Evolutionary conservation across 2,888 invertebrate genomes (phyloP).

Genomic region (Aproaerema taeniolella): DNA sequence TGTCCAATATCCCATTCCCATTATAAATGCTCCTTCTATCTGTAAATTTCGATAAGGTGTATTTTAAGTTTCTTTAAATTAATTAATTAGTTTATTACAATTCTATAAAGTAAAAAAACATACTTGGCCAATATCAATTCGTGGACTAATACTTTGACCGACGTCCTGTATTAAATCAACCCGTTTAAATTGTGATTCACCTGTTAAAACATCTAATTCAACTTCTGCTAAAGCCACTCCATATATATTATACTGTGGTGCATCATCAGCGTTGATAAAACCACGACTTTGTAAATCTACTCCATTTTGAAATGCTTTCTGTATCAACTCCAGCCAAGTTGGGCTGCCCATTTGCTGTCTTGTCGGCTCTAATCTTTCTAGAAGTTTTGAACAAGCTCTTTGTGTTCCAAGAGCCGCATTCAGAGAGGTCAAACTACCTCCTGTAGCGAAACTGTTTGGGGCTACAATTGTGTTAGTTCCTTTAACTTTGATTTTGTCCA

Average conservation of each 20-base stretch:
- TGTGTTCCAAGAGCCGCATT: slow-evolving; percentile 38
- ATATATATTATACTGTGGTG: slow-evolving; percentile 74
- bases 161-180: slow-evolving; percentile 84
- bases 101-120: neutral
- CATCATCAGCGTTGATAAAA: slow-evolving; percentile 56
- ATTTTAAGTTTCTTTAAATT: too few species aligned
- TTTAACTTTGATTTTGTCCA: slow-evolving; percentile 78
- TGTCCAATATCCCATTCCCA: slow-evolving; percentile 81
- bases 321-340: slow-evolving; percentile 67
- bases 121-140: slow-evolving; percentile 82
- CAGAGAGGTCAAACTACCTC: slow-evolving; percentile 76
- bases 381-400: slow-evolving; percentile 33
- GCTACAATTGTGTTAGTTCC: slow-evolving; percentile 68
- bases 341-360: slow-evolving; percentile 61
- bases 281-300: slow-evolving; percentile 73
- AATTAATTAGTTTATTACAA: too few species aligned
- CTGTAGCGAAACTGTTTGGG: slow-evolving; percentile 76
- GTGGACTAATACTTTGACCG: slow-evolving; percentile 82
- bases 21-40: slow-evolving; percentile 81
- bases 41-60: too few species aligned
- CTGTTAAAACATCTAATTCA: slow-evolving; percentile 86
- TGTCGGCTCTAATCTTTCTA: slow-evolving; percentile 47
- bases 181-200: slow-evolving; percentile 79
- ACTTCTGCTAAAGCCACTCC: slow-evolving; percentile 80
- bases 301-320: slow-evolving; percentile 59